Evolutionary conservation across 2,113 vertebrate genomes (phyloP), one percentile per base, ranked within the genome.

Genomic region (Nothoprocta pentlandii): DNA sequence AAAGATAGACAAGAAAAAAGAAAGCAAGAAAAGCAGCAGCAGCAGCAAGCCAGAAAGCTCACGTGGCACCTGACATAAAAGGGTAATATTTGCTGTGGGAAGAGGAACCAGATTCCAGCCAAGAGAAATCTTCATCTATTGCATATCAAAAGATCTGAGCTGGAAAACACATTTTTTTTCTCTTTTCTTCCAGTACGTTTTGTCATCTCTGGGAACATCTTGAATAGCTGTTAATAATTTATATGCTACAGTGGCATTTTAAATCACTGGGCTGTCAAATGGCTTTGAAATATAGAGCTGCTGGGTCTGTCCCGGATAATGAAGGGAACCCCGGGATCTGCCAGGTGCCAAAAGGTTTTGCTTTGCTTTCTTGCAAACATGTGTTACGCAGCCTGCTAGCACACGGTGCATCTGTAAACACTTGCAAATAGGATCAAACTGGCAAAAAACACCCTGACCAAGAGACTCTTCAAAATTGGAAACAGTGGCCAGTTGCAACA

Each of bases 171-270:
- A 23, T 22, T 49, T 49, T 51, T 76, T 36, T 88, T 56, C 62
- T 73, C 61, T 88, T 84, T 81, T 69, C 39, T 53, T 61, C 61
- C 61, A 56, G 70, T 87, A 44, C 46, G 36, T 81, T 92, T 90
- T 90, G 70, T 90, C 80, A 85, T 74, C 54, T 90, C 87, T 66
- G 51, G 81, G 63, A 93, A 89, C 63, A 67, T 85, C 80, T 79
- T 67, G 70, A 81, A 70, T 26, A 46, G 80, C 70, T 82, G 80
- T 92, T 88, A 88, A 95, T 94, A 95, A 95, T 95, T 87, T 67
- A 90, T 66, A 42, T 41, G 25, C 70, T 80, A 74, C 32, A 69
- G 61, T 66, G 61, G 83, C 61, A 66, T 69, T 70, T 54, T 87
- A 82, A 87, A 81, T 88, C 80, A 84, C 70, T 56, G 11, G 46